Evolutionary conservation across 92 coral and sea anemone genomes (phyloP), one percentile per base, ranked within the genome.

Genomic region (Siderastrea siderea): DNA sequence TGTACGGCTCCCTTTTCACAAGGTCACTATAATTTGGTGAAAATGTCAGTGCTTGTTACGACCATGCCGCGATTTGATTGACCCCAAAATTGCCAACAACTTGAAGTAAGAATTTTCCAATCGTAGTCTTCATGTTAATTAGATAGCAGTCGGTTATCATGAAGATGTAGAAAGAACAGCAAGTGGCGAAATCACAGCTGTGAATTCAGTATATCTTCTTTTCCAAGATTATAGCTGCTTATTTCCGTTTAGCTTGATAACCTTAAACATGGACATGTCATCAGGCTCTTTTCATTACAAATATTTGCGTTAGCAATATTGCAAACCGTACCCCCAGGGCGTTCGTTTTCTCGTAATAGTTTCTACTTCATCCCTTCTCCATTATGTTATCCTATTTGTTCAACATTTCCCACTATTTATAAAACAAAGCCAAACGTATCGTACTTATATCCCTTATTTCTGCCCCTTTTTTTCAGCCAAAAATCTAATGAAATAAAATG

Each of bases 201-300:
- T 3, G 47, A 15, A 53, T 46, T 12, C 49, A 68, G 67, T 43
- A 54, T 46, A 70, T 81, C 86, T 54, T 68, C 63, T 68, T 80
- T 80, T 68, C 85, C 85, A 50, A 68, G 65, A 80, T 80, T 69
- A 81, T 81, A 54, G 68, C 74, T 81, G 67, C 19, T 69, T 38
- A 62, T 76, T 83, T 83, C 87, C 87, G 87, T 60, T 83, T 14
- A 47, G 49, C 57, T 4, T 47, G 79, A 83, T 83, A 83, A 83
- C 87, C 87, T 50, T 51, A 71, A 82, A 83, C 87, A 74, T 83
- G 70, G 12, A 72, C 48, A 12, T 83, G 87, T 83, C 87, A 83
- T 47, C 87, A 83, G 59, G 61, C 80, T 71, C 87, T 83, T 82
- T 83, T 44, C 87, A 71, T 71, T 55, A 83, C 87, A 83, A 83